Evolutionary conservation across 2,113 vertebrate species (phyloP).

Genomic region (Fukomys damarensis): DNA sequence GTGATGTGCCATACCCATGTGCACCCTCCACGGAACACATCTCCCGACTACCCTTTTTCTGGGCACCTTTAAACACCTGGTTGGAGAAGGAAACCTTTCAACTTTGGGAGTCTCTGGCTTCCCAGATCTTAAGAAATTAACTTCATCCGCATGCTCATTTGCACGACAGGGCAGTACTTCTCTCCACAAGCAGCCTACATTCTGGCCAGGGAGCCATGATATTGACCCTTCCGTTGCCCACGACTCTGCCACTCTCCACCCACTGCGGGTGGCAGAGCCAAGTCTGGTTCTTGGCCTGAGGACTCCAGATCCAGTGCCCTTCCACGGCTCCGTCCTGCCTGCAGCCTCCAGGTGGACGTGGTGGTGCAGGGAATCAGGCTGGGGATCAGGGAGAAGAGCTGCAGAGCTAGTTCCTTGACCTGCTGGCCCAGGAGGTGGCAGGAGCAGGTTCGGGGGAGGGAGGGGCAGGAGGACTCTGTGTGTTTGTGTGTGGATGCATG

Average conservation of each 20-base stretch:
- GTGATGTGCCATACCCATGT: too few species aligned
- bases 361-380: not conserved
- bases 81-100: not conserved
- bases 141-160: conserved; percentile 60
- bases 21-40: not conserved
- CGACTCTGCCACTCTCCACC: not conserved
- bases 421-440: not conserved
- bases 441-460: not conserved
- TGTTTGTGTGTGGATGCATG: too few species aligned
- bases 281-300: not conserved
- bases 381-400: not conserved
- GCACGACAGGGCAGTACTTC: not conserved
- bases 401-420: not conserved
- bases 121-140: not conserved
- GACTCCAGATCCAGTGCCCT: not conserved
- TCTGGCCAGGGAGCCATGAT: not conserved
- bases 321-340: not conserved
- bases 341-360: not conserved
- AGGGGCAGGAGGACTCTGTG: not conserved
- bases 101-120: not conserved
- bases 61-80: not conserved
- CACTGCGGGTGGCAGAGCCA: not conserved
- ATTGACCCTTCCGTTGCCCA: not conserved
- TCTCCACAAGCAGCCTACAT: not conserved
- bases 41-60: not conserved